Evolutionary conservation across 2,888 invertebrate species (phyloP).

Genomic region (Lithophane leautieri): DNA sequence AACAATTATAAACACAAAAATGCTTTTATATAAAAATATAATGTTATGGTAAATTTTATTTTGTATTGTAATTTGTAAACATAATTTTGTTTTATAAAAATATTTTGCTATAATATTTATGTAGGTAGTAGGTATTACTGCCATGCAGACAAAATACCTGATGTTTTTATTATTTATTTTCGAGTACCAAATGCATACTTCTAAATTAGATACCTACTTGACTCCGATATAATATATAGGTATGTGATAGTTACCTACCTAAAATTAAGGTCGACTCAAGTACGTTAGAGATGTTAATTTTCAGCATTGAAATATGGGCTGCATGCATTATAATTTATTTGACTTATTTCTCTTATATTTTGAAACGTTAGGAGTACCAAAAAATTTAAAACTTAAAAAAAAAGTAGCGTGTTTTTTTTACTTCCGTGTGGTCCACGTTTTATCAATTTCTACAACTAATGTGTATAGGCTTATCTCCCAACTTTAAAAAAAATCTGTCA

Average conservation of each 20-base stretch:
- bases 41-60: not conserved
- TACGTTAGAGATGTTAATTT: conserved; percentile 35
- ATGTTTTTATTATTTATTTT: not conserved
- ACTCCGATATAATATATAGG: conserved; percentile 1
- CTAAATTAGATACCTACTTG: not conserved
- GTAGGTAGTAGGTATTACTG: too few relatives aligned
- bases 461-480: conserved; percentile 3
- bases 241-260: conserved; percentile 20
- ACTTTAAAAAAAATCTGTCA: conserved; percentile 54
- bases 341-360: not conserved
- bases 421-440: conserved; percentile 12
- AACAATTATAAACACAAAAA: not conserved
- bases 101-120: not conserved
- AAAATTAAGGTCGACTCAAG: conserved; percentile 46
- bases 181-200: not conserved
- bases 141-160: not conserved
- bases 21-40: not conserved
- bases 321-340: not conserved
- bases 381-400: not conserved
- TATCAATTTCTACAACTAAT: conserved; percentile 24
- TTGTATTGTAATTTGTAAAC: not conserved
- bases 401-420: not conserved
- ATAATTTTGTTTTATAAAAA: not conserved
- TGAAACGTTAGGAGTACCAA: not conserved
- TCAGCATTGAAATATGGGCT: conserved; percentile 8